A percentile compares a stretch with the other conserved stretches of the same genome.
Evolutionary conservation across 2,888 invertebrate species (phyloP).

Genomic region (Dryococelus australis): DNA sequence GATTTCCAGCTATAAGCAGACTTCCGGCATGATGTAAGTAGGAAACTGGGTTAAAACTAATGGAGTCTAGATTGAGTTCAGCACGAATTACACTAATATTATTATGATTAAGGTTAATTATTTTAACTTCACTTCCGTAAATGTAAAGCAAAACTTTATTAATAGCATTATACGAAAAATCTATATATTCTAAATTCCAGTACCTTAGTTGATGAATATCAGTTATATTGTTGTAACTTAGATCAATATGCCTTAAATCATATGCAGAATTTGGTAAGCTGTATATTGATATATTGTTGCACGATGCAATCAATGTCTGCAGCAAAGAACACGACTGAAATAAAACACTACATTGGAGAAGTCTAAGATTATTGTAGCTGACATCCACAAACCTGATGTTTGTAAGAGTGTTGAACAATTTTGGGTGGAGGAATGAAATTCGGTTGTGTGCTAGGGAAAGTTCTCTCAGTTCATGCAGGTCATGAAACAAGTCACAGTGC

Average conservation of each 20-base stretch:
- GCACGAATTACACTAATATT: not conserved
- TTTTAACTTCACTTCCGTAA: not conserved
- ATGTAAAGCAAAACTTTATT: not conserved
- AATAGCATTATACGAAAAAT: not conserved
- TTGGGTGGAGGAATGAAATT: not conserved
- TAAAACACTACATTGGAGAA: not conserved
- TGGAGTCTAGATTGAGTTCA: not conserved
- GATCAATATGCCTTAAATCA: not conserved
- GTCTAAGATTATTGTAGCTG: not conserved
- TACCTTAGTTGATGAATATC: not conserved
- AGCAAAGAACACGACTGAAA: not conserved
- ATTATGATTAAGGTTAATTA: not conserved
- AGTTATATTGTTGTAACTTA: not conserved
- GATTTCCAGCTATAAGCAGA: not conserved
- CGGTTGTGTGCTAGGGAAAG: not conserved
- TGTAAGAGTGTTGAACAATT: not conserved
- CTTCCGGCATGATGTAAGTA: not conserved
- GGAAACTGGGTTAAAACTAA: not conserved
- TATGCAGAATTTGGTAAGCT: not conserved
- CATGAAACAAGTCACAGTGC: not conserved
- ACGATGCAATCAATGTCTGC: not conserved
- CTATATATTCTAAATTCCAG: not conserved
- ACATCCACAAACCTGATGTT: not conserved
- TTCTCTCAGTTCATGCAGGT: not conserved
- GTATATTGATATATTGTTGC: not conserved